These are phyloP conservation scores for Martes martes DNA, from an alignment of 2,113 vertebrate species.

Conservation along the genomic window DNA sequence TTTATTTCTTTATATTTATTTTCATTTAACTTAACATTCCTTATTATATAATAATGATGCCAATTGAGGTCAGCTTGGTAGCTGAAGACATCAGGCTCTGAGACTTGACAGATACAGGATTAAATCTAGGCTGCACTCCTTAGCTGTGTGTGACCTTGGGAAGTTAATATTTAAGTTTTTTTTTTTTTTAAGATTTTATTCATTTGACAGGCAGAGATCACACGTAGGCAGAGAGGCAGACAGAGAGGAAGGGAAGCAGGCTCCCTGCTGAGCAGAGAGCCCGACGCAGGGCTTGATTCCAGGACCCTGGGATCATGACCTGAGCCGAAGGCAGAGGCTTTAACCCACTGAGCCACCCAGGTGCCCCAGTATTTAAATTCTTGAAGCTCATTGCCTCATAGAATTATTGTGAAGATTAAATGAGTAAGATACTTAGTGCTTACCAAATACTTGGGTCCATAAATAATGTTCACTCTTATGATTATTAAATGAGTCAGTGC, in stretches of 20 bases:
- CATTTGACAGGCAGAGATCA: too few species aligned
- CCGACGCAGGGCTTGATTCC: fast-evolving
- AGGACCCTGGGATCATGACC: too few species aligned
- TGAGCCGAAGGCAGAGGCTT: too few species aligned
- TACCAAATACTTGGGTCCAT: not conserved
- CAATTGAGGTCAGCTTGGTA: not conserved
- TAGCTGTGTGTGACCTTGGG: not conserved
- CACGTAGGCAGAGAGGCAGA: too few species aligned
- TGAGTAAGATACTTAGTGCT: not conserved
- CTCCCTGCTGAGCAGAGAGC: too few species aligned
- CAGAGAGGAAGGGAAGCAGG: too few species aligned
- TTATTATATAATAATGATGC: not conserved
- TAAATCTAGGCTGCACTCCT: not conserved
- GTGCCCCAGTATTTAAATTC: not conserved
- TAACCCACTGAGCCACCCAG: too few species aligned
- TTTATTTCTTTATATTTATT: not conserved
- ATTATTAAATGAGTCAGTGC: not conserved
- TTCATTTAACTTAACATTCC: not conserved
- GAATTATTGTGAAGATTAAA: not conserved
- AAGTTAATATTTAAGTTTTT: not conserved
- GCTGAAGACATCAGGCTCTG: not conserved
- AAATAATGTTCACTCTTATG: not conserved
- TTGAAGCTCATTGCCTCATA: not conserved
- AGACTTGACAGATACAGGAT: not conserved
- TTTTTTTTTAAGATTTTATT: too few species aligned